A percentile compares a stretch with the other conserved stretches of the same genome.
phyloP scores from a whole-genome alignment of 2,888 invertebrate species.

The Nowickia ferox region DNA sequence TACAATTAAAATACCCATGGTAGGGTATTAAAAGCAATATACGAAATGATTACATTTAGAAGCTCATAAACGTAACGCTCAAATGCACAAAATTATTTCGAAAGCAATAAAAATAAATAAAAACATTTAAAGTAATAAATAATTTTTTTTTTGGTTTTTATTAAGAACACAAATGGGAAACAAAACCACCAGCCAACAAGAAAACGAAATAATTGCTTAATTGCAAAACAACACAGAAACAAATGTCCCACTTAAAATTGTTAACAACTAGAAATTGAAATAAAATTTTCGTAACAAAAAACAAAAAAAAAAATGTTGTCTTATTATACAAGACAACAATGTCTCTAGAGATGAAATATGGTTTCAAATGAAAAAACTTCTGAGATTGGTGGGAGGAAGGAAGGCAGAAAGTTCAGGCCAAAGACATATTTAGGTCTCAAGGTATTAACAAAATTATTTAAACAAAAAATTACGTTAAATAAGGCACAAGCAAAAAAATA shows the following conservation, averaged over 20 bases:
- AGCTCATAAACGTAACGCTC: conserved; percentile 29
- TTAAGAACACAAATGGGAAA: conserved; percentile 30
- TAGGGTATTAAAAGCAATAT: conserved; percentile 34
- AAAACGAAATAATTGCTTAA: conserved; percentile 78
- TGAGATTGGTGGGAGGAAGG: neutral
- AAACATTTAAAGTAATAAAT: conserved; percentile 79
- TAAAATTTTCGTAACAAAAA: conserved; percentile 38
- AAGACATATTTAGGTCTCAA: conserved; percentile 36
- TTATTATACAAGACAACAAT: conserved; percentile 55
- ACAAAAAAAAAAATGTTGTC: conserved; percentile 20
- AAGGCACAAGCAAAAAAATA: conserved; percentile 23
- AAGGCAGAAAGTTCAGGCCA: neutral
- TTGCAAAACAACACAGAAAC: conserved; percentile 73
- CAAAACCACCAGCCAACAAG: conserved; percentile 54
- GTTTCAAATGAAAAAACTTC: conserved; percentile 24
- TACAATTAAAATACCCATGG: neutral
- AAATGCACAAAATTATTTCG: conserved; percentile 54
- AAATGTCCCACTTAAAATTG: conserved; percentile 68
- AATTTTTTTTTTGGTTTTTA: conserved; percentile 58
- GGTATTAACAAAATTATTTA: conserved; percentile 58
- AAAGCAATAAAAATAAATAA: conserved; percentile 78
- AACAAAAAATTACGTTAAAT: conserved; percentile 42
- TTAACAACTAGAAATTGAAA: conserved; percentile 70
- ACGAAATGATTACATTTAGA: neutral
- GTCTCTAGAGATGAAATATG: conserved; percentile 64